phyloP scores from a whole-genome alignment of 2,888 invertebrate species.

The Ophion ventricosus region DNA sequence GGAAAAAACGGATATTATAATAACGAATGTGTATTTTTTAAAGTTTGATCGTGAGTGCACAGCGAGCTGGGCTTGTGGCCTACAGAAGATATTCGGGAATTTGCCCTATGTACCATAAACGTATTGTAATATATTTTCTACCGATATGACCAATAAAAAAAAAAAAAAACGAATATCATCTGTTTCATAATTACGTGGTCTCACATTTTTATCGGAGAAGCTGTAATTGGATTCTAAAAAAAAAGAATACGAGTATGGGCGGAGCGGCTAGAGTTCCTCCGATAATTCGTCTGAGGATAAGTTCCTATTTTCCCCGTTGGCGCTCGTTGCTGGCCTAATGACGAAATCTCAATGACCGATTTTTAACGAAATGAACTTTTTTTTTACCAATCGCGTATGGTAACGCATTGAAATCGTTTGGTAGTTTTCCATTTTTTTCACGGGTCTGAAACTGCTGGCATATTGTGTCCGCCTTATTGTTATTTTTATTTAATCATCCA shows the following conservation, averaged over 20 bases:
- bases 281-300: no score
- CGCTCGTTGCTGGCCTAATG: no score
- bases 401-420: no score
- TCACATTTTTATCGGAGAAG: neutral
- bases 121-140: conserved; percentile 82
- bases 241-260: neutral
- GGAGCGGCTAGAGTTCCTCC: neutral
- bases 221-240: neutral
- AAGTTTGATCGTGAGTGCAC: conserved; percentile 67
- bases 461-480: no score
- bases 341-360: no score
- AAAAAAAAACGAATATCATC: conserved; percentile 2
- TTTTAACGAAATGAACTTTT: no score
- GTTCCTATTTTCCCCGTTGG: no score
- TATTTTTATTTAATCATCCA: no score
- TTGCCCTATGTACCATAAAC: conserved; percentile 73
- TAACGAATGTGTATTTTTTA: conserved; percentile 55
- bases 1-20: conserved; percentile 10
- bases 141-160: conserved; percentile 69
- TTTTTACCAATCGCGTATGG: no score
- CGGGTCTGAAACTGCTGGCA: no score
- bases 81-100: conserved; percentile 69
- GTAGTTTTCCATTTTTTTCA: no score
- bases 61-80: conserved; percentile 77
- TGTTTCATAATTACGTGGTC: neutral